phyloP scores from a whole-genome alignment of 2,888 invertebrate species.

The Drosophila meridiana region DNA sequence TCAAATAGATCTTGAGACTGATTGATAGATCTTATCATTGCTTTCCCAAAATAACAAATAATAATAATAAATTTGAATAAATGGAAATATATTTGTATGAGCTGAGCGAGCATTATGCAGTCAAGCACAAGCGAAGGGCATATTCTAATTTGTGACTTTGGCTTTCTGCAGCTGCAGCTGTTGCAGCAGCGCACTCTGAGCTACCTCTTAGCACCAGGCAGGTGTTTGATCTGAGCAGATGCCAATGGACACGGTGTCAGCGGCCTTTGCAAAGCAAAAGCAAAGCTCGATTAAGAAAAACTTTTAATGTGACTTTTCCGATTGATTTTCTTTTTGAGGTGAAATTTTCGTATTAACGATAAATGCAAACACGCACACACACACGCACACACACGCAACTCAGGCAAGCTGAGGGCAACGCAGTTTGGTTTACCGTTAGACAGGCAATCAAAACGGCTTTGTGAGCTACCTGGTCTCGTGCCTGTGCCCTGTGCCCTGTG shows the following conservation, averaged over 20 bases:
- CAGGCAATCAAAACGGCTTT: conserved; percentile 70
- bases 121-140: background rate
- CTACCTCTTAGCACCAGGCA: conserved; percentile 55
- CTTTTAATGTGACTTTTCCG: conserved; percentile 16
- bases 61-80: no score
- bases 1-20: no score
- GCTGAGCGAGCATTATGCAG: background rate
- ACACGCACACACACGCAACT: background rate
- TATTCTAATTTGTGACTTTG: conserved; percentile 5
- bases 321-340: background rate
- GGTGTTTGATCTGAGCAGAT: conserved; percentile 35
- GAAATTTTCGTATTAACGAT: background rate
- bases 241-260: conserved; percentile 14
- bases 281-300: conserved; percentile 12
- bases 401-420: conserved; percentile 8
- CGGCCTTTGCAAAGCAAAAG: background rate
- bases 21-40: no score
- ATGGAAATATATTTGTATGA: no score
- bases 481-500: conserved; percentile 65
- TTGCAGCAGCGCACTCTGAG: conserved; percentile 12
- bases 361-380: background rate
- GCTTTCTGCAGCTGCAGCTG: conserved; percentile 29
- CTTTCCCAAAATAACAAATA: no score
- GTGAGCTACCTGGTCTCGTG: conserved; percentile 12
- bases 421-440: conserved; percentile 68